Conservation (phyloP, 2,797 vertebrate genomes). For the Lagocephalus sceleratus region DNA sequence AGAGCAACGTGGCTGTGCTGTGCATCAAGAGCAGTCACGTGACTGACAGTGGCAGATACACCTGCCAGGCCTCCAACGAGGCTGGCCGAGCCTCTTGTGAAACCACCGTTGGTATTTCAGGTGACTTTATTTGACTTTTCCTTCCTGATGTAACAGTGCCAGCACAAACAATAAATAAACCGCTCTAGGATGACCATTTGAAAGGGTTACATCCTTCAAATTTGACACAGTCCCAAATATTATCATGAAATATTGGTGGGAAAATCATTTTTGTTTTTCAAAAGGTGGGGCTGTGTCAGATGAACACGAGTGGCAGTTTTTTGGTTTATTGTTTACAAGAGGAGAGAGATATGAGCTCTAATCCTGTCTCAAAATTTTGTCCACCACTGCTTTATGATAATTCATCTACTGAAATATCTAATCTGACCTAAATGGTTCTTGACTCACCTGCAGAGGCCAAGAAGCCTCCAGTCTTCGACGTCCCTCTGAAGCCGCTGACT, state of each 20-base stretch:
- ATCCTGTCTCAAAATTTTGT: no score
- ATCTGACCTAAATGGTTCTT: neutral
- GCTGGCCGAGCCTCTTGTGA: slow-evolving; percentile 84
- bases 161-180: neutral
- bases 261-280: no score
- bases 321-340: no score
- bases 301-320: neutral
- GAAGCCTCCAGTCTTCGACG: slow-evolving; percentile 90
- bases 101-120: slow-evolving; percentile 84
- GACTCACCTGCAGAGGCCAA: slow-evolving; percentile 80
- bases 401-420: neutral
- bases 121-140: slow-evolving; percentile 32
- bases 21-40: slow-evolving; percentile 80
- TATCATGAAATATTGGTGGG: no score
- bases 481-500: slow-evolving; percentile 82
- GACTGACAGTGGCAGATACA: slow-evolving; percentile 84
- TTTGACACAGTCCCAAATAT: no score
- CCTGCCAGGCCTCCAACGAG: slow-evolving; percentile 88
- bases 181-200: no score
- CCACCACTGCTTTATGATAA: no score
- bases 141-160: neutral
- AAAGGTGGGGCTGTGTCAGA: no score
- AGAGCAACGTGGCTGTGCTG: slow-evolving; percentile 84
- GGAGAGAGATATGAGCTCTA: no score
- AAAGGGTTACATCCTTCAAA: no score